Evolutionary conservation across 2,797 vertebrate genomes (phyloP), one percentile per base, ranked within the genome.

Genomic region (Florisuga fusca): DNA sequence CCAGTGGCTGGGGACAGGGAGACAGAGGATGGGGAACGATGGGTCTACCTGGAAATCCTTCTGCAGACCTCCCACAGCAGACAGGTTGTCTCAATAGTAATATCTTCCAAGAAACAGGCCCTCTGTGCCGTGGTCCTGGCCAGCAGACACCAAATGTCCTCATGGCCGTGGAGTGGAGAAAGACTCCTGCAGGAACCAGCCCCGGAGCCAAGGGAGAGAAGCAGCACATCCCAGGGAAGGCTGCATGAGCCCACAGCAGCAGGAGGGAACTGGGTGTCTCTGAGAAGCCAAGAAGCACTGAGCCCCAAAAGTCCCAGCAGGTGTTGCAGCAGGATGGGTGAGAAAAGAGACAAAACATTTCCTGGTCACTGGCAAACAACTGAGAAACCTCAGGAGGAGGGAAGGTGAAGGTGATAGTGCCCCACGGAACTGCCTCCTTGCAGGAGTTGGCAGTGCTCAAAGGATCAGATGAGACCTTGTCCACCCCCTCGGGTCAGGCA

Each of bases 81-180:
- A 59, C n/a, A 45, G 25, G 75, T 34, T 46, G 50, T 83, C 58
- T 46, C 74, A 63, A 2, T 0, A 14, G 8, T 20, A 61, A n/a
- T 0, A 4, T 82, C 41, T 89, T 68, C 72, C 58, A 57, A 89
- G 71, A 13, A 95, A 59, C n/a, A 84, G 58, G 27, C 12, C 21
- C 64, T 82, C 36, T 50, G 17, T 36, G 51, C 74, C 36, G 72
- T 36, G 53, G 64, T 89, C 64, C 75, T 51, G 50, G 87, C 82
- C 89, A 93, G 86, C 75, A 93, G 84, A 95, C 80, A 77, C 82
- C 87, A 71, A 73, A 79, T 8, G 26, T 84, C 73, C 76, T 93
- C 4, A 1, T 26, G 20, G 75, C 54, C 3, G 1, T 45, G 75
- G 57, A 50, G 46, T 38, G 61, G 73, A 84, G 73, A 53, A 58